Base-by-base conservation (phyloP, 2,888 invertebrate genomes). In the Gryllus longicercus region DNA sequence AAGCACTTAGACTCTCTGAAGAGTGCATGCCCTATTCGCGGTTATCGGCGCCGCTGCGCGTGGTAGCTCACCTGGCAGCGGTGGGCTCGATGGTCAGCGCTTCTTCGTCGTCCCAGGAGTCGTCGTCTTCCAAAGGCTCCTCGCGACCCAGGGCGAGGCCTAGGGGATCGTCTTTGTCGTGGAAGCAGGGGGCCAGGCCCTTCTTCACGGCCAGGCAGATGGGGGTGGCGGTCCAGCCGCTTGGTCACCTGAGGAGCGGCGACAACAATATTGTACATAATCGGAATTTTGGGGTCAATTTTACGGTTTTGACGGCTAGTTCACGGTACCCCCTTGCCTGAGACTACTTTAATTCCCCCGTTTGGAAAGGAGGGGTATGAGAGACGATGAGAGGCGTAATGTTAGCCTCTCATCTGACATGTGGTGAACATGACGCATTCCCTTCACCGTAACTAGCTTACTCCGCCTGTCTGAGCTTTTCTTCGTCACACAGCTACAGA, bases 191-290 rank as follows among this genome's bases (percentile, higher is more conserved):
- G 1, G n/a, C 63, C 14, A 63, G 63, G 16, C 16, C n/a, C n/a
- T n/a, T 63, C n/a, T n/a, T 63, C 63, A 63, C 63, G 63, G 16
- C 82, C 82, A 84, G 81, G 79, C 84, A 84, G 23, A 84, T 82
- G 3, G 84, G 84, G 84, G 75, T 84, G 83, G 8, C 83, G 80
- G 0, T 84, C 84, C 75, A 83, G 80, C 18, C 81, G 80, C 23
- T 82, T 82, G 3, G 84, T 84, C 50, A 83, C 82, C 84, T 84
- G 38, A 38, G 38, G 38, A 38, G 8, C 38, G 8, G 8, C 38
- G 38, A 38, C 38, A 38, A 38, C 8, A 8, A 1, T 38, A 1
- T 38, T 38, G 38, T 10, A 38, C 1, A 5, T 8, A 38, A 8
- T 38, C 38, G 38, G 5, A 8, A 8, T 38, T 38, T 38, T 5